phyloP scores from a whole-genome alignment of 2,797 vertebrate species.

The Gymnothorax reevesii region DNA sequence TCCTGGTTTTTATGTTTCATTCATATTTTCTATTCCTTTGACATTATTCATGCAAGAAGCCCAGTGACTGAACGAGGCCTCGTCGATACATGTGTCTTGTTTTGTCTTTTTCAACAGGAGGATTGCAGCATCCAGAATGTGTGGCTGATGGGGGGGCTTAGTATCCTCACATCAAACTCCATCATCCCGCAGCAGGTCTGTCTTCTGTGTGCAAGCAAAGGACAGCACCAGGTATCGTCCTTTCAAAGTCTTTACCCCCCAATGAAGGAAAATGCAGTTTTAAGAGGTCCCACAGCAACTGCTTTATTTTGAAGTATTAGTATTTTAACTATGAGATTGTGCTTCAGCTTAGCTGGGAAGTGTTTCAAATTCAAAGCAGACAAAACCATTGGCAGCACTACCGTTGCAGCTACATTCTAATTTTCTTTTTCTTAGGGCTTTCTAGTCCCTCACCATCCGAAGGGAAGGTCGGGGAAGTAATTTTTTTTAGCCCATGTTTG shows the following conservation, averaged over 20 bases:
- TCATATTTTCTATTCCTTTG: neutral
- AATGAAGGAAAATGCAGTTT: neutral
- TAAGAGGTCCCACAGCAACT: neutral
- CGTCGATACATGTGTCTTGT: neutral
- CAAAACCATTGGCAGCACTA: neutral
- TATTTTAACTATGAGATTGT: neutral
- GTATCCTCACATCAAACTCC: conserved; percentile 84
- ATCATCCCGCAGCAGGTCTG: conserved; percentile 80
- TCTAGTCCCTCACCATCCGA: neutral
- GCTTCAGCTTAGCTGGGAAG: neutral
- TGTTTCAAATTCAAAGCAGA: neutral
- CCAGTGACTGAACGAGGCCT: neutral
- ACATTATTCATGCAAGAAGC: neutral
- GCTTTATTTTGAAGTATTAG: neutral
- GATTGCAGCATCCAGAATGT: conserved; percentile 90
- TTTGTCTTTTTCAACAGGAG: conserved; percentile 68
- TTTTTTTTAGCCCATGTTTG: too few relatives aligned
- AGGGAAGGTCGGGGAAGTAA: neutral
- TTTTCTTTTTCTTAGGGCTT: neutral
- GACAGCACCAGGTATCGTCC: conserved; percentile 76
- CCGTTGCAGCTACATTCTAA: neutral
- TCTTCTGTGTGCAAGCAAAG: conserved; percentile 89
- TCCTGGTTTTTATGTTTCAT: neutral
- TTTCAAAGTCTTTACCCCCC: neutral
- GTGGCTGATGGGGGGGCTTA: conserved; percentile 92